phyloP scores from a whole-genome alignment of 2,797 vertebrate genomes.

The Tragopan temminckii region DNA sequence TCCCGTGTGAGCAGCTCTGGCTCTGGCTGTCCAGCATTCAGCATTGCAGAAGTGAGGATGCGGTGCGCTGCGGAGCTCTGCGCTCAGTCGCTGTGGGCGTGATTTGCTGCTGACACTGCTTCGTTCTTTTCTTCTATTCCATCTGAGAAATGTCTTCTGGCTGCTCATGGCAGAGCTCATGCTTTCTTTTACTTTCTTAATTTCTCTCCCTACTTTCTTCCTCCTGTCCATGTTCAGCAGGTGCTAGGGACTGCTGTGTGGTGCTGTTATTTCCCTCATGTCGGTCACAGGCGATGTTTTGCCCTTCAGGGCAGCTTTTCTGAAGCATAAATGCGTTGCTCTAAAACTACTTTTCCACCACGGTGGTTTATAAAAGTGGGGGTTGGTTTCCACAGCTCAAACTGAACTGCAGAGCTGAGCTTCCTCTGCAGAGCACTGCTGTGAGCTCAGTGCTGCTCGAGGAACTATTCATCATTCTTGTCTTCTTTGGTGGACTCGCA shows the following conservation, averaged over 20 bases:
- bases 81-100: not conserved
- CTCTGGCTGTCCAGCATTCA: not conserved
- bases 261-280: not conserved
- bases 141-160: not conserved
- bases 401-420: not conserved
- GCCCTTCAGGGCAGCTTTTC: not conserved
- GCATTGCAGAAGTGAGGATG: accelerated
- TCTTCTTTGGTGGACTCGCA: not conserved
- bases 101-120: not conserved
- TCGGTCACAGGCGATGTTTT: not conserved
- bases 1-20: not conserved
- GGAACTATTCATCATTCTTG: not conserved
- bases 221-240: not conserved
- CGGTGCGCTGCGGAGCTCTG: not conserved
- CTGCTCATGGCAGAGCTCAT: not conserved
- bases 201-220: not conserved
- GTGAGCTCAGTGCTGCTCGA: not conserved
- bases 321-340: not conserved
- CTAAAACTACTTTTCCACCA: not conserved
- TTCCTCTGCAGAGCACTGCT: not conserved
- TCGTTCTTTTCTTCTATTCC: not conserved
- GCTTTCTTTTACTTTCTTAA: not conserved
- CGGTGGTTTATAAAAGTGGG: not conserved
- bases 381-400: accelerated
- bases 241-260: accelerated